Conservation (phyloP, 2,888 invertebrate genomes). For the Ypsolopha scabrella region DNA sequence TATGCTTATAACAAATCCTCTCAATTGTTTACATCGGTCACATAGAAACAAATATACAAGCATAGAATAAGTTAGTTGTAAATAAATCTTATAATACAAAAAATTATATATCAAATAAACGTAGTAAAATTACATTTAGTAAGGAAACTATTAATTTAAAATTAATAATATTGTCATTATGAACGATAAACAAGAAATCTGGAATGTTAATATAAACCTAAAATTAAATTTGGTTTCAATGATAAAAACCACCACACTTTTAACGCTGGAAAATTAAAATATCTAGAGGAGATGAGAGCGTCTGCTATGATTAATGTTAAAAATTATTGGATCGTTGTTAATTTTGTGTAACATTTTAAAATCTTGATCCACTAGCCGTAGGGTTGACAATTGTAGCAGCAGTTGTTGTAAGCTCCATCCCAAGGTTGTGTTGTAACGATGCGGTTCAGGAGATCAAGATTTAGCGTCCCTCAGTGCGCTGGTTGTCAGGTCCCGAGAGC, state of each 20-base stretch:
- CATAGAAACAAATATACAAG: conserved; percentile 55
- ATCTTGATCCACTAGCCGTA: conserved; percentile 43
- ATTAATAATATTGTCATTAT: conserved; percentile 44
- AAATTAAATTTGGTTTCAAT: conserved; percentile 62
- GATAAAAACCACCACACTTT: conserved; percentile 48
- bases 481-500: conserved; percentile 79
- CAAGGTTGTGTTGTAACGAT: conserved; percentile 34
- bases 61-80: conserved; percentile 61
- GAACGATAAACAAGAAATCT: conserved; percentile 58
- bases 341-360: conserved; percentile 11
- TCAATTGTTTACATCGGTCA: conserved; percentile 57
- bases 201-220: conserved; percentile 66
- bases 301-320: conserved; percentile 17
- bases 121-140: conserved; percentile 30
- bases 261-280: conserved; percentile 33
- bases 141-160: conserved; percentile 47
- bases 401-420: conserved; percentile 29
- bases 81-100: conserved; percentile 66
- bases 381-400: conserved; percentile 24
- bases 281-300: conserved; percentile 38
- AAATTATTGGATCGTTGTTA: conserved; percentile 16
- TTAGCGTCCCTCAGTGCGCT: conserved; percentile 65
- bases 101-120: conserved; percentile 56
- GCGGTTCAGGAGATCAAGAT: conserved; percentile 56
- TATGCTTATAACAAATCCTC: conserved; percentile 62